Percentiles rank a stretch among this genome's conserved stretches.
phyloP scores from a whole-genome alignment of 2,888 invertebrate species.

The Coelinius sp. region DNA sequence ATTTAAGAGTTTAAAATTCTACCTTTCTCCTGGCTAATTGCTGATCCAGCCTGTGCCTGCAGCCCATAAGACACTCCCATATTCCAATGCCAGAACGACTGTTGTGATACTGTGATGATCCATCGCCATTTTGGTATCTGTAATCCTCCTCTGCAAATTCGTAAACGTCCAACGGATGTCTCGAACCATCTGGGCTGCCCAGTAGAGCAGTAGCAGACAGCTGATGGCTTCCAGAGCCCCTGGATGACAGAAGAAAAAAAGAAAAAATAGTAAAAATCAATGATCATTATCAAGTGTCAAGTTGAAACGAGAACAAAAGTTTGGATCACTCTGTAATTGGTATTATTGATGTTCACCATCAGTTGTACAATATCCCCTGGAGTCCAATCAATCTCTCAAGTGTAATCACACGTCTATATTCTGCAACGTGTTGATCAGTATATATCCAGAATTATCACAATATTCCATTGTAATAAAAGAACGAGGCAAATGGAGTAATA shows the following conservation, averaged over 20 bases:
- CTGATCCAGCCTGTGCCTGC: constrained; percentile 82
- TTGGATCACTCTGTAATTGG: not conserved
- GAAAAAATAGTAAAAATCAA: not conserved
- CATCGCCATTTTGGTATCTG: constrained; percentile 64
- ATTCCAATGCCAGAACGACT: constrained; percentile 72
- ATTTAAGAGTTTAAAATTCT: too few relatives aligned
- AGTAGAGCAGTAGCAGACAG: constrained; percentile 86
- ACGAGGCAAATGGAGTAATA: not conserved
- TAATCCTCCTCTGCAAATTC: constrained; percentile 77
- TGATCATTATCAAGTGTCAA: not conserved
- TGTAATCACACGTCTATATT: constrained; percentile 1
- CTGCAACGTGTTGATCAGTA: not conserved
- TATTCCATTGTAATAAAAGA: not conserved
- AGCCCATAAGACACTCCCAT: constrained; percentile 84
- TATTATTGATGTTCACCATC: not conserved
- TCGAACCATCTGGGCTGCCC: constrained; percentile 86
- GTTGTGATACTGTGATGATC: constrained; percentile 69
- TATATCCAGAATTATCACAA: not conserved
- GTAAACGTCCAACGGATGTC: constrained; percentile 82
- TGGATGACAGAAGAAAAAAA: constrained; percentile 59
- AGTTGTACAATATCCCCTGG: not conserved
- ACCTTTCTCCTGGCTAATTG: constrained; percentile 87
- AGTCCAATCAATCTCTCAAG: constrained; percentile 10
- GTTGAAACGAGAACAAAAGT: not conserved
- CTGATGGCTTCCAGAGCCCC: constrained; percentile 85